A percentile compares a stretch with the other conserved stretches of the same genome.
Evolutionary conservation across 2,797 vertebrate genomes (phyloP).

Genomic region (Chelonia mydas): DNA sequence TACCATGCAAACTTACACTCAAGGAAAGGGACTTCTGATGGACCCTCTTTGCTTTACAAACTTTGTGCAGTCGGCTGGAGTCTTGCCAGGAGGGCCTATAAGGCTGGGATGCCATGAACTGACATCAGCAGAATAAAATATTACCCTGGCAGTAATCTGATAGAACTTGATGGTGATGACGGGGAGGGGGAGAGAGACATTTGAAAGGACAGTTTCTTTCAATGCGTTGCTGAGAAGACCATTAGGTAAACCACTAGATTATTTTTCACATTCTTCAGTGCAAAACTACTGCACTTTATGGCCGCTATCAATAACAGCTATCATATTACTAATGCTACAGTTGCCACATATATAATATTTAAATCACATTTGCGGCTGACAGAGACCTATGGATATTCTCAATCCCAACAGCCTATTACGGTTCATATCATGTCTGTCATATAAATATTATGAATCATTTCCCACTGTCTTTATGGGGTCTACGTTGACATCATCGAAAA

Average conservation of each 20-base stretch:
- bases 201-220: slow-evolving; percentile 12
- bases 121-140: slow-evolving; percentile 22
- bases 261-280: slow-evolving; percentile 64
- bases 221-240: slow-evolving; percentile 37
- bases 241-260: slow-evolving; percentile 37
- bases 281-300: slow-evolving; percentile 64
- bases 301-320: slow-evolving; percentile 73
- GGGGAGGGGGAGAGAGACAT: not conserved
- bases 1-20: rapidly evolving
- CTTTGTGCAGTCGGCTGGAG: not conserved
- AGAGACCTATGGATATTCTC: slow-evolving; percentile 77
- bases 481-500: slow-evolving; percentile 54
- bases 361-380: slow-evolving; percentile 77
- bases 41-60: not conserved
- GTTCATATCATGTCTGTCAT: slow-evolving; percentile 80
- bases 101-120: slow-evolving; percentile 6
- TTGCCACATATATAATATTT: slow-evolving; percentile 78
- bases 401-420: slow-evolving; percentile 79
- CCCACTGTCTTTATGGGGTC: slow-evolving; percentile 78
- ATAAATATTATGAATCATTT: slow-evolving; percentile 81
- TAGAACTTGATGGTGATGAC: slow-evolving; percentile 24
- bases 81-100: not conserved
- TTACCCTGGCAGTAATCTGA: slow-evolving; percentile 14
- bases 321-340: slow-evolving; percentile 59
- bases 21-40: not conserved